phyloP scores from a whole-genome alignment of 1,140 invertebrate genomes.

The Drosophila bifasciata region DNA sequence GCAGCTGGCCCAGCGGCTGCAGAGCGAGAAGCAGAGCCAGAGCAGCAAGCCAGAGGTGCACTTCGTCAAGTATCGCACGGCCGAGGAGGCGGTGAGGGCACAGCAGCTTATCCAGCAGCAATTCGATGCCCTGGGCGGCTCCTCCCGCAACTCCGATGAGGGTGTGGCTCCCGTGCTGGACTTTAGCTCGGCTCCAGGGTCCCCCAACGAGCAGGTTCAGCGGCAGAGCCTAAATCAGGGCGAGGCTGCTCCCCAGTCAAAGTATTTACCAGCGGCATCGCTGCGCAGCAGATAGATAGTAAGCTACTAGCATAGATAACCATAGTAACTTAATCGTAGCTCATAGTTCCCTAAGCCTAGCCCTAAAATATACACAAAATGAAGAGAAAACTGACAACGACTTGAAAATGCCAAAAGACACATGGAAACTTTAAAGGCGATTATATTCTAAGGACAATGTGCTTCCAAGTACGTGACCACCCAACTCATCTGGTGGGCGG shows the following conservation, averaged over 20 bases:
- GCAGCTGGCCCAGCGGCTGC: conserved; percentile 58
- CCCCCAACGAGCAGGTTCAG: conserved; percentile 4
- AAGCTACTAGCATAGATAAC: conserved; percentile 14
- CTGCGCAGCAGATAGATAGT: conserved; percentile 38
- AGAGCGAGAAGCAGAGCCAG: conserved; percentile 41
- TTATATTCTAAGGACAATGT: conserved; percentile 30
- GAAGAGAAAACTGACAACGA: background rate
- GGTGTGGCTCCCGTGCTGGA: conserved; percentile 71
- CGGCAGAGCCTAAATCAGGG: conserved; percentile 12
- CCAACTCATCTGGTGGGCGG: conserved; percentile 3
- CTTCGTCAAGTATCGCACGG: conserved; percentile 73
- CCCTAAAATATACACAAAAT: conserved; percentile 26
- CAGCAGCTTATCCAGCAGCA: conserved; percentile 73
- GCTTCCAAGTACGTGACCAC: conserved; percentile 7
- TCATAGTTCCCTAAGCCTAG: background rate
- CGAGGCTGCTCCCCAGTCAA: conserved; percentile 20
- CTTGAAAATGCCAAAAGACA: conserved; percentile 12
- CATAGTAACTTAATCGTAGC: conserved; percentile 14
- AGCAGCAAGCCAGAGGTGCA: conserved; percentile 72
- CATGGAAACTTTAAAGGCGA: conserved; percentile 42
- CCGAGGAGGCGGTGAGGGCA: conserved; percentile 71
- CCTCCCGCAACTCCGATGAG: conserved; percentile 65
- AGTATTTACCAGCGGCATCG: conserved; percentile 63
- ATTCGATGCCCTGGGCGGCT: conserved; percentile 67
- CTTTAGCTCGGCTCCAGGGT: conserved; percentile 55